phyloP scores from a whole-genome alignment of 2,888 invertebrate genomes.

The Siphlonurus alternatus region DNA sequence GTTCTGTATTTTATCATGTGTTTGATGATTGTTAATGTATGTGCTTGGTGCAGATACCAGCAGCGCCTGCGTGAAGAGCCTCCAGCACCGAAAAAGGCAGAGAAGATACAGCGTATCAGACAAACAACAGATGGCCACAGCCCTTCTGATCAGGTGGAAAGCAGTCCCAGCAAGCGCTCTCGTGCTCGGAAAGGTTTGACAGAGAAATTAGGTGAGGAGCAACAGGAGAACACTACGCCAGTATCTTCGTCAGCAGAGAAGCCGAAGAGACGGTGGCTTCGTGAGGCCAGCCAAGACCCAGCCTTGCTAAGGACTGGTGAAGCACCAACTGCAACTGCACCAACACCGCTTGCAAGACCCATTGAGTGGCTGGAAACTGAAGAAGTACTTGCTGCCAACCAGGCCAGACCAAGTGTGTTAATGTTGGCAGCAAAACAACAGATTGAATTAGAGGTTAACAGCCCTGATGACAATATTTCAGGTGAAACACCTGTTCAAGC shows the following conservation, averaged over 20 bases:
- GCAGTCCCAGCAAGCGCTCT: not conserved
- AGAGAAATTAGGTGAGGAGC: not conserved
- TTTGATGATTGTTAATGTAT: not conserved
- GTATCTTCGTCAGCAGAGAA: constrained; percentile 18
- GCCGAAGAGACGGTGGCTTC: constrained; percentile 42
- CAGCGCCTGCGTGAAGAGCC: not conserved
- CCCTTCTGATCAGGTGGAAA: not conserved
- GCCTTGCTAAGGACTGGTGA: constrained; percentile 19
- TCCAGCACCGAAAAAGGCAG: not conserved
- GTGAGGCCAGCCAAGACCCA: constrained; percentile 33
- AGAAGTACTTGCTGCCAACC: constrained; percentile 22
- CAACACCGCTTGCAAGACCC: constrained; percentile 29
- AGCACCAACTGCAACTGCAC: constrained; percentile 14
- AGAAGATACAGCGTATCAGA: not conserved
- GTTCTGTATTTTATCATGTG: too few relatives aligned
- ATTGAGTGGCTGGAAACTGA: constrained; percentile 27
- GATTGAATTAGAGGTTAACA: constrained; percentile 4
- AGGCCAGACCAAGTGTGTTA: constrained; percentile 35
- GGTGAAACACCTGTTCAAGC: not conserved
- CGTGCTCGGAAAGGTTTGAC: not conserved
- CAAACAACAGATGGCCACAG: not conserved
- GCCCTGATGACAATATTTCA: not conserved
- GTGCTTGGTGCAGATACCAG: not conserved
- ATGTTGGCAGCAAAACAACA: constrained; percentile 27
- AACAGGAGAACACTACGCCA: not conserved